Base-by-base conservation (phyloP, 2,113 vertebrate genomes). In the Rafetus swinhoei region DNA sequence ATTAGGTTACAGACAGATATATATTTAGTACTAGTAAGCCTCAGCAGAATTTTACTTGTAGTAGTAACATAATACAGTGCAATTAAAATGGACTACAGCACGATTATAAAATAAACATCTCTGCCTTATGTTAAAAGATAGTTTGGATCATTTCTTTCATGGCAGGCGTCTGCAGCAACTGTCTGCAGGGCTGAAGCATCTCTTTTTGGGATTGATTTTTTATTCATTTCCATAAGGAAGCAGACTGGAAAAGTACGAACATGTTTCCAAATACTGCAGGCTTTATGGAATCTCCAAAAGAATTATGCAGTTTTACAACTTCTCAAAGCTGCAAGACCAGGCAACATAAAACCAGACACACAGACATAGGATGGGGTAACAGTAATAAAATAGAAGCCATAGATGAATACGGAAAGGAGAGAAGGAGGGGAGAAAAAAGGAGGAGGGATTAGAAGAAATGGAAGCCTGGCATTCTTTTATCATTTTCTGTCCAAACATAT, bases 101-200 rank as follows among this genome's bases (percentile, higher is more conserved):
- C 27, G n/a, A 1, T 81, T 93, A 93, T 56, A 82, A 82, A 93
- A 65, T 13, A 92, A 94, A 92, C 25, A 32, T 39, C 82, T 86
- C 81, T 95, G 79, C 86, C n/a, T 89, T 50, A 0, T 59, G 7
- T 80, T 90, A 74, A 91, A 84, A 85, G 18, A 21, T 21, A 72
- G 65, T 19, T 35, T 72, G 65, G 18, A 72, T 4, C 4, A 1
- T 72, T 69, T 72, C 24, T 35, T 18, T 35, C 45, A 15, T 11
- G 39, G 32, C 29, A 35, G 25, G 45, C 18, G 80, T 80, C 39
- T 0, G 1, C 25, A 77, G 3, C 24, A 55, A 0, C 0, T 80
- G 57, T 56, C 79, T 65, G 15, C 62, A n/a, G 62, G 13, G 55
- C 32, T 93, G 9, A 93, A 91, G 59, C 2, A 81, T 79, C 3